phyloP scores from a whole-genome alignment of 2,113 vertebrate species.

The Sterna hirundo region DNA sequence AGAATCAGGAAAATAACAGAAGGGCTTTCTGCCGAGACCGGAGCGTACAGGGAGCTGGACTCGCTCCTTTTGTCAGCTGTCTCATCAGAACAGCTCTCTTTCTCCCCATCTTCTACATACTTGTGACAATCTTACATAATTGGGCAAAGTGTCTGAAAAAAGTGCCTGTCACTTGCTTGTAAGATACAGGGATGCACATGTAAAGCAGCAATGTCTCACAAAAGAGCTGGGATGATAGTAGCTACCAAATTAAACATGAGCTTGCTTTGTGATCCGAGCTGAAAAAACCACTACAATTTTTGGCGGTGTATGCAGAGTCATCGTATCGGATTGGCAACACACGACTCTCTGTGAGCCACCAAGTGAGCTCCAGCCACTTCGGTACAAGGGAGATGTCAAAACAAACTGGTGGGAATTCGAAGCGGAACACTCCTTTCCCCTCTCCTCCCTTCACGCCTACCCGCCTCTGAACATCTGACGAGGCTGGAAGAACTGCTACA shows the following conservation, averaged over 20 bases:
- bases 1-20: constrained; percentile 16
- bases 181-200: constrained; percentile 40
- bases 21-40: background rate
- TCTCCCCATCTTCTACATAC: background rate
- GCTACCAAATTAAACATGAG: constrained; percentile 74
- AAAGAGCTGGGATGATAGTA: constrained; percentile 58
- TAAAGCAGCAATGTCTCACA: constrained; percentile 64
- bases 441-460: constrained; percentile 66
- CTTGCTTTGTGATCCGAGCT: constrained; percentile 63
- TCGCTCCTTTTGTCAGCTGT: constrained; percentile 27
- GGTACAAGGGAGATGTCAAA: constrained; percentile 71
- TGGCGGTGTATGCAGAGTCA: constrained; percentile 69
- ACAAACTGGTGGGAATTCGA: constrained; percentile 63
- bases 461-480: constrained; percentile 64
- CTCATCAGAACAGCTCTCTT: constrained; percentile 38
- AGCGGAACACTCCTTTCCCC: constrained; percentile 62
- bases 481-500: constrained; percentile 67
- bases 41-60: background rate
- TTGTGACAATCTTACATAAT: constrained; percentile 46
- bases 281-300: constrained; percentile 68
- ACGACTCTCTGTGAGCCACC: constrained; percentile 30
- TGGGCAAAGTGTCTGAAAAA: constrained; percentile 15
- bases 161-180: constrained; percentile 22
- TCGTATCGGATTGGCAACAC: constrained; percentile 68
- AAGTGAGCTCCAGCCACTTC: constrained; percentile 69